Percentiles rank a stretch among this genome's conserved stretches.
These are phyloP conservation scores for Ploceus nigricollis DNA, from an alignment of 2,113 vertebrate genomes.

Conservation along the genomic window DNA sequence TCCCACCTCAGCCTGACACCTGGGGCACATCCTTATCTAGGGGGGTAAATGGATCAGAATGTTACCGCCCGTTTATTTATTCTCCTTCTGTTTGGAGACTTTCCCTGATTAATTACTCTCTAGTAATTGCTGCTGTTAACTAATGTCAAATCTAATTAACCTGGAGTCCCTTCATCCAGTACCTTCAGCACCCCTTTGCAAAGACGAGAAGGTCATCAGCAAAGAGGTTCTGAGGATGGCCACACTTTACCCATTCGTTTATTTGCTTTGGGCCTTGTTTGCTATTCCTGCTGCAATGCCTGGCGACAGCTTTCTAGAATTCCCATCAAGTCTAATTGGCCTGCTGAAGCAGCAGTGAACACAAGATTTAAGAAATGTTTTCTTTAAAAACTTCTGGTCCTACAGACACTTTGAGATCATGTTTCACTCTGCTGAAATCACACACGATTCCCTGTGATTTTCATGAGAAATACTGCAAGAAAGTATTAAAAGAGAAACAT, in stretches of 20 bases:
- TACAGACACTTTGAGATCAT: slow-evolving; percentile 87
- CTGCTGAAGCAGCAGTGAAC: slow-evolving; percentile 74
- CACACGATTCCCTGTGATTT: slow-evolving; percentile 84
- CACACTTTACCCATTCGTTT: slow-evolving; percentile 71
- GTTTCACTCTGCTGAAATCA: slow-evolving; percentile 85
- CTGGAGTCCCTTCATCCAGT: slow-evolving; percentile 62
- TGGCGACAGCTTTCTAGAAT: slow-evolving; percentile 80
- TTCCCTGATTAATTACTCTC: slow-evolving; percentile 84
- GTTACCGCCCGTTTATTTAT: slow-evolving; percentile 79
- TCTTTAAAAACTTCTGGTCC: slow-evolving; percentile 90
- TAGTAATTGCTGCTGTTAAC: slow-evolving; percentile 81
- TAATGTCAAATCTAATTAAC: slow-evolving; percentile 84
- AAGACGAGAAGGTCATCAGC: slow-evolving; percentile 70
- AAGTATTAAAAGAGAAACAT: slow-evolving; percentile 73
- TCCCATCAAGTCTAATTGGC: slow-evolving; percentile 78
- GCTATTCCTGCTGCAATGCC: slow-evolving; percentile 80
- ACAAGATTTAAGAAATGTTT: slow-evolving; percentile 86
- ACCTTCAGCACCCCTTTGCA: slow-evolving; percentile 54
- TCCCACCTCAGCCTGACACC: slow-evolving; percentile 75
- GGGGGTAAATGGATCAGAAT: slow-evolving; percentile 64
- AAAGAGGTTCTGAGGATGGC: slow-evolving; percentile 67
- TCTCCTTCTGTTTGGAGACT: slow-evolving; percentile 83
- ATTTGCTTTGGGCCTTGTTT: slow-evolving; percentile 86
- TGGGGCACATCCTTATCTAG: slow-evolving; percentile 72
- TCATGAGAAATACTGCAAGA: slow-evolving; percentile 69